These are phyloP conservation scores for Heliconius hortense DNA, from an alignment of 2,888 invertebrate species.

Conservation along the genomic window DNA sequence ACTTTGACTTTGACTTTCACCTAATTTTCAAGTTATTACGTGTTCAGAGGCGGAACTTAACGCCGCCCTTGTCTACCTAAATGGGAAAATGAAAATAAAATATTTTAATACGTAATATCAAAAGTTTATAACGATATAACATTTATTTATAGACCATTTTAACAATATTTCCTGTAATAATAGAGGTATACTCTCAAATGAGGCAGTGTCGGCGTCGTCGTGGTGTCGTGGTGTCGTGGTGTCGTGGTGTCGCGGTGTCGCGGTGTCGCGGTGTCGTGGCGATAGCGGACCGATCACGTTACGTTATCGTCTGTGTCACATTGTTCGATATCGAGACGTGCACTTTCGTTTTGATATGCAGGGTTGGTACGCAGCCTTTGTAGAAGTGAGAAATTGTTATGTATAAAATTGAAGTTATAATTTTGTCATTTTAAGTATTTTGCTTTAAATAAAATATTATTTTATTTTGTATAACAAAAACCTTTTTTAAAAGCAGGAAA, in stretches of 20 bases:
- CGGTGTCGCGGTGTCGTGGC: conserved; percentile 35
- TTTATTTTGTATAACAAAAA: too few relatives aligned
- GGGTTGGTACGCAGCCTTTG: conserved; percentile 37
- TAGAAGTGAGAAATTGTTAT: background rate
- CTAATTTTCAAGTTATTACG: too few relatives aligned
- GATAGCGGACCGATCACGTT: conserved; percentile 55
- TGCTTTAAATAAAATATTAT: too few relatives aligned
- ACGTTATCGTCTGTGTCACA: conserved; percentile 63
- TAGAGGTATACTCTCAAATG: conserved; percentile 11
- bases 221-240: too few relatives aligned
- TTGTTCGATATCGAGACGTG: conserved; percentile 70
- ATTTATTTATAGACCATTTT: background rate
- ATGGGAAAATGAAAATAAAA: too few relatives aligned
- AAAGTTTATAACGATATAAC: too few relatives aligned
- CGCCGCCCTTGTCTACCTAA: background rate
- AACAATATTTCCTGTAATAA: conserved; percentile 1
- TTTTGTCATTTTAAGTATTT: too few relatives aligned
- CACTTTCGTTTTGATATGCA: conserved; percentile 63
- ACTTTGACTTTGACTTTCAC: too few relatives aligned
- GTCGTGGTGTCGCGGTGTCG: conserved; percentile 34
- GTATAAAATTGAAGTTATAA: too few relatives aligned
- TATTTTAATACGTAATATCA: too few relatives aligned
- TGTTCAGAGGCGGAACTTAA: background rate
- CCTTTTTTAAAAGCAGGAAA: too few relatives aligned
- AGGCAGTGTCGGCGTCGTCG: conserved; percentile 33